Base-by-base conservation (phyloP, 2,797 vertebrate genomes). In the Falco berigora region DNA sequence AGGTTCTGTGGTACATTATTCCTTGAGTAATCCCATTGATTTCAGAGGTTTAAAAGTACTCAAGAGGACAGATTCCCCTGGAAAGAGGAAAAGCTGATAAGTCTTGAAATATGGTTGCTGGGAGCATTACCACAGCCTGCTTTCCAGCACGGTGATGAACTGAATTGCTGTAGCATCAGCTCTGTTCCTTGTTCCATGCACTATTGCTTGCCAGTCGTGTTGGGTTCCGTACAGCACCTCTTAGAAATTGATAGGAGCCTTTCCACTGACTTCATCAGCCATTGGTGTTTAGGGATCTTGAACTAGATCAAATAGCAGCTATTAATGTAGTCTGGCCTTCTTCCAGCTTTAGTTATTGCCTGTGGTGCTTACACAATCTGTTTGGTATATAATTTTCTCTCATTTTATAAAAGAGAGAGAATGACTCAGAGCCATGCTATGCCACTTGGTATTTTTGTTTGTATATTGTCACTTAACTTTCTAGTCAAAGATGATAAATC, bases 321-420 rank as follows among this genome's bases (percentile, higher is more conserved):
- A 9, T 56, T 92, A 95, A 79, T 36, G 38, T 34, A 76, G 36
- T 34, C 32, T 93, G 92, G 88, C 62, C 47, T 92, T 80, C 80
- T 85, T 96, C 92, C 94, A 97, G 89, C 82, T 78, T 63, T 90
- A 78, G 61, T 91, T 84, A 64, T 47, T 96, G 92, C 93, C 76
- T 94, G 88, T 89, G 71, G 55, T 96, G 92, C 89, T 96, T 94
- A 89, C 86, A 79, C 84, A 95, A 89, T 96, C 78, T 53, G 94
- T 85, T 97, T 94, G 91, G 86, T 89, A 38, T 74, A 59, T 95
- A 91, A 88, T 93, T 94, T 91, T 95, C 30, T 36, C 42, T 30
- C 73, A 62, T 95, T 93, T 97, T 88, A 47, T 73, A 49, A 46
- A 89, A 28, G 42, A 77, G 80, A 75, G 58, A 68, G 68, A 80